A percentile compares a stretch with the other conserved stretches of the same genome.
phyloP scores from a whole-genome alignment of 2,113 vertebrate species.

The Mionectes macconnelli region DNA sequence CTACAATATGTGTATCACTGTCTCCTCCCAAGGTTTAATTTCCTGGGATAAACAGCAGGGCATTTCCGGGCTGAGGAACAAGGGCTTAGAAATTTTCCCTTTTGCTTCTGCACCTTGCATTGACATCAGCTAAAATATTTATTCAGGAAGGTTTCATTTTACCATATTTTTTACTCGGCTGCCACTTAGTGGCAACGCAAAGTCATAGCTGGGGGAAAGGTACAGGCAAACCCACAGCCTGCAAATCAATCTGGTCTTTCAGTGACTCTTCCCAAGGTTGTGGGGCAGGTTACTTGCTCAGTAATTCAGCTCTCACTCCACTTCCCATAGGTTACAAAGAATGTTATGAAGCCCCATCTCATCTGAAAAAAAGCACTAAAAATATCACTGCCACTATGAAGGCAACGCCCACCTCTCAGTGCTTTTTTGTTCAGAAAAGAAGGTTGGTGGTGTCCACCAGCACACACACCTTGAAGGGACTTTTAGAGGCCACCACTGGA shows the following conservation, averaged over 20 bases:
- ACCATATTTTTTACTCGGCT: slow-evolving; percentile 74
- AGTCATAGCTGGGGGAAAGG: slow-evolving; percentile 19
- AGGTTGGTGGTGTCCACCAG: neutral
- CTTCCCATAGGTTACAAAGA: neutral
- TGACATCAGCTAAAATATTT: neutral
- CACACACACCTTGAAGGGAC: neutral
- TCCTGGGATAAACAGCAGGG: neutral
- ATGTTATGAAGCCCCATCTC: neutral
- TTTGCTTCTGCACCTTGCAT: neutral
- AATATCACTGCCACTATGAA: neutral
- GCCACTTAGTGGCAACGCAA: slow-evolving; percentile 71
- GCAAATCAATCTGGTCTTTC: neutral
- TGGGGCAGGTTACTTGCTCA: neutral
- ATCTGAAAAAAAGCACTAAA: neutral
- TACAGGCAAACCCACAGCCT: neutral
- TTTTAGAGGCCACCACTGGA: neutral
- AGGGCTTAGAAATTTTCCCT: neutral
- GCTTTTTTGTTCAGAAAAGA: neutral
- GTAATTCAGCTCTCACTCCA: neutral
- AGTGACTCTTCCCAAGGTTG: neutral
- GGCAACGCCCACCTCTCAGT: rapidly evolving
- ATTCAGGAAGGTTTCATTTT: neutral
- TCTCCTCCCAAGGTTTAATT: neutral
- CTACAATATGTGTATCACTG: neutral
- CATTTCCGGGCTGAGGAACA: neutral